Percentiles rank a stretch among this genome's conserved stretches.
phyloP scores from a whole-genome alignment of 2,888 invertebrate genomes.

The Sesia bembeciformis region DNA sequence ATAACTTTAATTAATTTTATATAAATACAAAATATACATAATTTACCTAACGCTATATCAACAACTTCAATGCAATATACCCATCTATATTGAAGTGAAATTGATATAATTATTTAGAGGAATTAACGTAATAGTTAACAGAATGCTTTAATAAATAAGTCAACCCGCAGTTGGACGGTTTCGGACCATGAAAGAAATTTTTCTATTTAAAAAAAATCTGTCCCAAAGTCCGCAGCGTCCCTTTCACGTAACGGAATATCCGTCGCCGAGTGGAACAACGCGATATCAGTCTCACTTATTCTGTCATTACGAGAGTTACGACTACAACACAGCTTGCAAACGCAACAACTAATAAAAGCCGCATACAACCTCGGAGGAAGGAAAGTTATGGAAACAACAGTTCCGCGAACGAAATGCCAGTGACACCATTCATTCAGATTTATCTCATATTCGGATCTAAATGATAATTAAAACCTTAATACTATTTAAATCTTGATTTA shows the following conservation, averaged over 20 bases:
- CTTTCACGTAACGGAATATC: conserved; percentile 23
- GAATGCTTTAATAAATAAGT: conserved; percentile 50
- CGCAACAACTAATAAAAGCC: conserved; percentile 31
- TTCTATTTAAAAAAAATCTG: conserved; percentile 7
- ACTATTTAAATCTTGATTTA: no score
- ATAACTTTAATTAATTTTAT: conserved; percentile 52
- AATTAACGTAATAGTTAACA: conserved; percentile 63
- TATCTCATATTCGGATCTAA: no score
- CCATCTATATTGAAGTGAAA: conserved; percentile 66
- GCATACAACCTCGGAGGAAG: conserved; percentile 18
- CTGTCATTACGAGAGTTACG: conserved; percentile 66
- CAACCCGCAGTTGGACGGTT: conserved; percentile 10
- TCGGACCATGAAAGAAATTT: conserved; percentile 4
- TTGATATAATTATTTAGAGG: conserved; percentile 56
- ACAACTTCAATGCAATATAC: conserved; percentile 70
- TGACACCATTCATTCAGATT: no score
- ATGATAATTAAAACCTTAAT: no score
- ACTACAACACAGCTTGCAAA: conserved; percentile 54
- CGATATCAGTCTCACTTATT: conserved; percentile 72
- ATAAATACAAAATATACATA: conserved; percentile 73
- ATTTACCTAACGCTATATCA: conserved; percentile 57
- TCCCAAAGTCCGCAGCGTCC: conserved; percentile 8
- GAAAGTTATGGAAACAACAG: no score
- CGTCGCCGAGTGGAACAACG: conserved; percentile 45
- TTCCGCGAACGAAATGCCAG: no score